These are phyloP conservation scores for Drosophila chauvacae DNA, from an alignment of 1,140 invertebrate genomes.

Conservation along the genomic window DNA sequence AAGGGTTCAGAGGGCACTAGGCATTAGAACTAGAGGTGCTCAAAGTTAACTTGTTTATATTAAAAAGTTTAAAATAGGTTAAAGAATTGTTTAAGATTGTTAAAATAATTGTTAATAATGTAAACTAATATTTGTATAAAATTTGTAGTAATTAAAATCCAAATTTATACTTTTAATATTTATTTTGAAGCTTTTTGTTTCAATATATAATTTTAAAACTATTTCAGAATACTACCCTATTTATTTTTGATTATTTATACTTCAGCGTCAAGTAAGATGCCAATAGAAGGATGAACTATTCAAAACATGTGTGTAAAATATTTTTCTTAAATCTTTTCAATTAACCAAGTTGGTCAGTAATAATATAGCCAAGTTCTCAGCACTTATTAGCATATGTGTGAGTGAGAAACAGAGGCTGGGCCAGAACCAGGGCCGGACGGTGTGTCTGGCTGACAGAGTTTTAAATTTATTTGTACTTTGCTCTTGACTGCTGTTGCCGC, in stretches of 20 bases:
- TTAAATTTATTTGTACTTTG: conserved; percentile 68
- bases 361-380: conserved; percentile 14
- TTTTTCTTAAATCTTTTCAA: neutral
- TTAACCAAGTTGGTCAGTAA: neutral
- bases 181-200: neutral
- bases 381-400: conserved; percentile 20
- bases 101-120: neutral
- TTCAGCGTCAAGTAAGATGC: too few relatives aligned
- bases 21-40: conserved; percentile 26
- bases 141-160: neutral
- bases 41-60: neutral
- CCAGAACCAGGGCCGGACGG: neutral
- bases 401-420: conserved; percentile 1
- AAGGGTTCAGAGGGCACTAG: conserved; percentile 7
- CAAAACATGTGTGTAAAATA: neutral
- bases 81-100: too few relatives aligned
- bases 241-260: too few relatives aligned
- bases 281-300: too few relatives aligned
- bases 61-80: neutral
- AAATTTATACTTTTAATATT: neutral
- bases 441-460: conserved; percentile 53
- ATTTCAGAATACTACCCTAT: too few relatives aligned
- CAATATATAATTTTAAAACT: neutral
- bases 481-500: conserved; percentile 47
- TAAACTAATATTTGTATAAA: neutral